Conservation (phyloP, 2,113 vertebrate genomes). For the Gadus macrocephalus region DNA sequence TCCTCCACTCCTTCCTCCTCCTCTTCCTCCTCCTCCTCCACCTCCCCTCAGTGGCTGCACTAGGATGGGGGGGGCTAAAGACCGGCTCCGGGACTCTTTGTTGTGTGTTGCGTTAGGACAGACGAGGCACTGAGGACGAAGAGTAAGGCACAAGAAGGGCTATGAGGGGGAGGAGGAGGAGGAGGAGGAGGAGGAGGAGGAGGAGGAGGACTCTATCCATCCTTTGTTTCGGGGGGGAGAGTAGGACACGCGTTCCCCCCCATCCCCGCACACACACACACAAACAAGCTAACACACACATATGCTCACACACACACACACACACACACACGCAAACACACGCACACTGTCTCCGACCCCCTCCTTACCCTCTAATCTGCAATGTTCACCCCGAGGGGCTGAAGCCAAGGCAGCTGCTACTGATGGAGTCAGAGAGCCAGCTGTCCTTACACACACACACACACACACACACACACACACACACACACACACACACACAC, state of each 20-base stretch:
- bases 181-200: no score
- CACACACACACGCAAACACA: slow-evolving; percentile 4
- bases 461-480: slow-evolving; percentile 13
- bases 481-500: not conserved
- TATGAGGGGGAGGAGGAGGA: no score
- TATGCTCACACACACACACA: slow-evolving; percentile 12
- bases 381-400: slow-evolving; percentile 79
- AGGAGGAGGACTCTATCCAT: slow-evolving; percentile 71
- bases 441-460: slow-evolving; percentile 76
- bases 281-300: not conserved
- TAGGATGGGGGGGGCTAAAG: not conserved
- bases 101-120: not conserved
- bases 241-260: slow-evolving; percentile 80
- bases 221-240: slow-evolving; percentile 74
- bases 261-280: no score
- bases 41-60: not conserved
- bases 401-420: slow-evolving; percentile 87
- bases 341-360: slow-evolving; percentile 14
- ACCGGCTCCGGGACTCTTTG: slow-evolving; percentile 10
- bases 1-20: slow-evolving; percentile 36
- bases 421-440: slow-evolving; percentile 82
- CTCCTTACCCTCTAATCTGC: slow-evolving; percentile 61
- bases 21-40: slow-evolving; percentile 37
- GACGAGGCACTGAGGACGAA: no score
- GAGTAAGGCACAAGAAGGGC: no score